Percentiles rank a stretch among this genome's conserved stretches.
These are phyloP conservation scores for Antrozous pallidus DNA, from an alignment of 2,797 vertebrate species.

Conservation along the genomic window DNA sequence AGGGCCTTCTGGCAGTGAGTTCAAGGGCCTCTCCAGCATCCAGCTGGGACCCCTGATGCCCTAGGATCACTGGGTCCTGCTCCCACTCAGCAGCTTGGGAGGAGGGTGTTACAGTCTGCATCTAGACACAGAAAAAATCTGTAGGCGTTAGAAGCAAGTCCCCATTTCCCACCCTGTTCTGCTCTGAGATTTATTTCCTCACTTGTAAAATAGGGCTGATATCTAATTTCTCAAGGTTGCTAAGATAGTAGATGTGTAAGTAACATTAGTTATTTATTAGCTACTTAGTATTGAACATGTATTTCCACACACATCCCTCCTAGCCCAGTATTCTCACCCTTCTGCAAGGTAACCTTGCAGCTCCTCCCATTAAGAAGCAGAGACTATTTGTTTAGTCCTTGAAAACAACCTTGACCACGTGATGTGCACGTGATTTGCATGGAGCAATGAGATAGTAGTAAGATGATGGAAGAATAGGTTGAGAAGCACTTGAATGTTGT, in stretches of 20 bases:
- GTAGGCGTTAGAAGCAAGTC: background rate
- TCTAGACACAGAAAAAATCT: background rate
- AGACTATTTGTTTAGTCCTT: background rate
- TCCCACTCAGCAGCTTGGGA: background rate
- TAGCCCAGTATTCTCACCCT: background rate
- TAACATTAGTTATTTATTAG: background rate
- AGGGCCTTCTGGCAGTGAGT: conserved; percentile 45
- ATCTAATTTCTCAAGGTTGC: background rate
- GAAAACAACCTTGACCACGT: background rate
- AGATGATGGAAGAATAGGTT: background rate
- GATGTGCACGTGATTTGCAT: background rate
- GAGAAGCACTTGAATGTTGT: background rate
- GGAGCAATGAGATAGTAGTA: background rate
- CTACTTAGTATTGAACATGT: background rate
- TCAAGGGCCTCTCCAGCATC: background rate
- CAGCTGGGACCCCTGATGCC: background rate
- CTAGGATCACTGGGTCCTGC: background rate
- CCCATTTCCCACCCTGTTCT: background rate
- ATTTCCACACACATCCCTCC: background rate
- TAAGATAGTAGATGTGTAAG: background rate
- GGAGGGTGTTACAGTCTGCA: background rate
- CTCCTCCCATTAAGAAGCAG: background rate
- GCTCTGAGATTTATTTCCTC: background rate
- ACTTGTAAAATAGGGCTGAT: background rate
- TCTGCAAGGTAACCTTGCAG: background rate